phyloP scores from a whole-genome alignment of 2,113 vertebrate genomes.

The Calidris pugnax region DNA sequence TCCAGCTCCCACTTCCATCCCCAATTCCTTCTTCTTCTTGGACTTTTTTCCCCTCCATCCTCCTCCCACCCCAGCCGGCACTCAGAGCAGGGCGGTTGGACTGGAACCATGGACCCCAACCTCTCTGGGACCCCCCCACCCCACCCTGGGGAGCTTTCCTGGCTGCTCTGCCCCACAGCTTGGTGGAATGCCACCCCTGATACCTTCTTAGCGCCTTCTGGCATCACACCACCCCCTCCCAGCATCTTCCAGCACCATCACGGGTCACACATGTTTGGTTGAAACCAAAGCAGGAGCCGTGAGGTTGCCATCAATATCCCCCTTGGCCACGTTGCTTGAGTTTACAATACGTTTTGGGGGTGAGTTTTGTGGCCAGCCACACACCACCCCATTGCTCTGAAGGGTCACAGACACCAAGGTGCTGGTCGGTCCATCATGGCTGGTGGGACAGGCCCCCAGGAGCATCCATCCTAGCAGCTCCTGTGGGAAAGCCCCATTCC shows the following conservation, averaged over 20 bases:
- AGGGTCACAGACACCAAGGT: background rate
- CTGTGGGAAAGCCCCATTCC: fast-evolving
- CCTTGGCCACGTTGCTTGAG: too few relatives aligned
- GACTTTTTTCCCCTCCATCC: background rate
- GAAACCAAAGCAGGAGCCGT: background rate
- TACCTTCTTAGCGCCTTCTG: background rate
- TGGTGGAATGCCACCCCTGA: too few relatives aligned
- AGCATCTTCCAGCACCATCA: background rate
- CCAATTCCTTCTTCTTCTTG: fast-evolving
- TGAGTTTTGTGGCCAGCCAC: background rate
- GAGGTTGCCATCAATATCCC: fast-evolving
- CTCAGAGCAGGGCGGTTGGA: background rate
- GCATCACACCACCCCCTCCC: background rate
- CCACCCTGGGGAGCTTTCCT: background rate
- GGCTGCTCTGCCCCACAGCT: background rate
- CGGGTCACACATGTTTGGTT: background rate
- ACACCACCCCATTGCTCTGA: background rate
- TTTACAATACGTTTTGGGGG: fast-evolving
- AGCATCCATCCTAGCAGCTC: background rate
- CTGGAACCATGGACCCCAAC: background rate
- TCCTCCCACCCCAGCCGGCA: fast-evolving
- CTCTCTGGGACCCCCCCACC: fast-evolving
- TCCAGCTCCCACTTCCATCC: background rate
- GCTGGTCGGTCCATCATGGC: fast-evolving
- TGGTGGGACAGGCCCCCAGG: fast-evolving